Evolutionary conservation across 1,140 invertebrate genomes (phyloP).

Genomic region (Episyrphus balteatus): DNA sequence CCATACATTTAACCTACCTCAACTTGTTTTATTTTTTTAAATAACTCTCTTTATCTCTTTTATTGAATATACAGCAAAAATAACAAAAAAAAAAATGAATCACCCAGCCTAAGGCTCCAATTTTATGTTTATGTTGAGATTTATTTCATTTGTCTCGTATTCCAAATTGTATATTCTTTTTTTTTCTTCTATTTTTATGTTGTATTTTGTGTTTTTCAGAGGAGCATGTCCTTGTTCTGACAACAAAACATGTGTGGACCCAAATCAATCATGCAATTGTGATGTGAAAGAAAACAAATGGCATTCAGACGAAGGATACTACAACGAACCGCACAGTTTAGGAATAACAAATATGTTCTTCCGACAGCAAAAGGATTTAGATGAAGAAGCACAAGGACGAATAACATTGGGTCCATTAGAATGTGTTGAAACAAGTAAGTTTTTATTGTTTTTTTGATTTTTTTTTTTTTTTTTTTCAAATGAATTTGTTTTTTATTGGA

Average conservation of each 20-base stretch:
- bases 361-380: constrained; percentile 70
- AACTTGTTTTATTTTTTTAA: too few species aligned
- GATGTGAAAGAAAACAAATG: constrained; percentile 71
- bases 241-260: constrained; percentile 66
- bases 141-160: too few species aligned
- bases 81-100: too few species aligned
- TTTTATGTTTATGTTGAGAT: background rate
- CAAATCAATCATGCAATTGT: constrained; percentile 77
- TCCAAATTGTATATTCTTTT: background rate
- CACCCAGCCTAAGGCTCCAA: too few species aligned
- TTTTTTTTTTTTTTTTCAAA: constrained; percentile 4
- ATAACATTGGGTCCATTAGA: constrained; percentile 82
- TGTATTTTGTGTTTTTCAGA: constrained; percentile 31
- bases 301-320: constrained; percentile 78
- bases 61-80: too few species aligned
- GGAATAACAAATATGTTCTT: constrained; percentile 86
- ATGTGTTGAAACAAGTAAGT: constrained; percentile 87
- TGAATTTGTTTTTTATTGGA: too few species aligned
- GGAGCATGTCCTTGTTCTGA: constrained; percentile 56
- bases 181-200: background rate
- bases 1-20: too few species aligned
- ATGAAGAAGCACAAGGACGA: constrained; percentile 67
- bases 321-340: constrained; percentile 63
- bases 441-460: background rate
- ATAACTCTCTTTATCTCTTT: too few species aligned